These are phyloP conservation scores for Physella acuta DNA, from an alignment of 1,140 invertebrate species.

Conservation along the genomic window DNA sequence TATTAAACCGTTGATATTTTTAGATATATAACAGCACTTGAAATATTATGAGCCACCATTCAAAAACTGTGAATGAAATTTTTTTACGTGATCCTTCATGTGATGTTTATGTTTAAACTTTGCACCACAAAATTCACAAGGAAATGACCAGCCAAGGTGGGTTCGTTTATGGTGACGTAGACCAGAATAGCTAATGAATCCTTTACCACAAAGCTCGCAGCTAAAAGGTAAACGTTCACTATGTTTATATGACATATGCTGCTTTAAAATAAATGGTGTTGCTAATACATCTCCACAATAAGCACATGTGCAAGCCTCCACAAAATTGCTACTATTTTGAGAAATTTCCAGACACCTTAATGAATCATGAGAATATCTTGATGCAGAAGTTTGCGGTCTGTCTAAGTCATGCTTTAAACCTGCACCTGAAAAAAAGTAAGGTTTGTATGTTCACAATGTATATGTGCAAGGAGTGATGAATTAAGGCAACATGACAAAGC, in stretches of 20 bases:
- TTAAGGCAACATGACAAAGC: neutral
- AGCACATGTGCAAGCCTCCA: neutral
- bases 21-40: neutral
- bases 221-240: constrained; percentile 8
- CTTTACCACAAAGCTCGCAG: constrained; percentile 15
- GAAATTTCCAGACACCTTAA: neutral
- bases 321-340: neutral
- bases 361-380: neutral
- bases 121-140: constrained; percentile 4
- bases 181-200: constrained; percentile 18
- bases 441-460: neutral
- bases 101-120: constrained; percentile 23
- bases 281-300: constrained; percentile 4
- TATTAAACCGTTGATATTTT: neutral
- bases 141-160: constrained; percentile 8
- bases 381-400: neutral
- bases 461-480: neutral
- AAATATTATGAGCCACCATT: neutral
- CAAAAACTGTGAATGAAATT: constrained; percentile 1
- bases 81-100: constrained; percentile 15
- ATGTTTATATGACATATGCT: constrained; percentile 7
- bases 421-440: neutral
- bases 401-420: neutral
- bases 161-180: constrained; percentile 7
- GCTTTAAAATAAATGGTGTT: constrained; percentile 8